These are phyloP conservation scores for Zophobas morio DNA, from an alignment of 1,140 invertebrate species.

Conservation along the genomic window DNA sequence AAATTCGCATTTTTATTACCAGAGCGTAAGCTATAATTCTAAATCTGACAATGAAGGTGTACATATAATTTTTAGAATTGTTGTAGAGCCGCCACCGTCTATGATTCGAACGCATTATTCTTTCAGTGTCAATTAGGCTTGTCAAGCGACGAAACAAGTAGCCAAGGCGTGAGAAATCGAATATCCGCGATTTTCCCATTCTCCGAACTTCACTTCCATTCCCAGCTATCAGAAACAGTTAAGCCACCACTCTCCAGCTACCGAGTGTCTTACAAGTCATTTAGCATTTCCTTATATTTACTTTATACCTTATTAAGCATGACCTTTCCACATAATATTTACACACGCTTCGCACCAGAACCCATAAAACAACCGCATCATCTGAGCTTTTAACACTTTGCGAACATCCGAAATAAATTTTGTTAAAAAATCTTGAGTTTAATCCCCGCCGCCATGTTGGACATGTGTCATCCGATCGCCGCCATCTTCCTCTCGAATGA, in stretches of 20 bases:
- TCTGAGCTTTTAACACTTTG: background rate
- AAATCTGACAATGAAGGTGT: too few species aligned
- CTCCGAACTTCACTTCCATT: background rate
- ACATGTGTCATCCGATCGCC: background rate
- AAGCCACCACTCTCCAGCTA: background rate
- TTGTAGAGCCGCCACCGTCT: too few species aligned
- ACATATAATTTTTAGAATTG: too few species aligned
- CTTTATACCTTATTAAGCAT: conserved; percentile 18
- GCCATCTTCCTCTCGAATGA: too few species aligned
- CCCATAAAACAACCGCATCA: background rate
- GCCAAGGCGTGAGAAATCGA: too few species aligned
- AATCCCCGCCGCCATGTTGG: too few species aligned
- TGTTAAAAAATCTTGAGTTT: background rate
- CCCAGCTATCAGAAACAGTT: background rate
- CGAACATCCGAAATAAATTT: background rate
- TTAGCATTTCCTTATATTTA: conserved; percentile 34
- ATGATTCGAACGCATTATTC: too few species aligned
- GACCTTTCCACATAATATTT: conserved; percentile 19
- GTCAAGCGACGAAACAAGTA: too few species aligned
- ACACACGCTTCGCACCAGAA: background rate
- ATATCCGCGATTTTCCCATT: background rate
- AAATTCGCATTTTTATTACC: too few species aligned
- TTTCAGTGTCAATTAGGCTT: too few species aligned
- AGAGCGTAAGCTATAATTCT: too few species aligned
- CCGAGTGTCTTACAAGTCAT: conserved; percentile 18